A percentile compares a stretch with the other conserved stretches of the same genome.
phyloP scores from a whole-genome alignment of 1,140 invertebrate genomes.

The Heliconius melpomene region DNA sequence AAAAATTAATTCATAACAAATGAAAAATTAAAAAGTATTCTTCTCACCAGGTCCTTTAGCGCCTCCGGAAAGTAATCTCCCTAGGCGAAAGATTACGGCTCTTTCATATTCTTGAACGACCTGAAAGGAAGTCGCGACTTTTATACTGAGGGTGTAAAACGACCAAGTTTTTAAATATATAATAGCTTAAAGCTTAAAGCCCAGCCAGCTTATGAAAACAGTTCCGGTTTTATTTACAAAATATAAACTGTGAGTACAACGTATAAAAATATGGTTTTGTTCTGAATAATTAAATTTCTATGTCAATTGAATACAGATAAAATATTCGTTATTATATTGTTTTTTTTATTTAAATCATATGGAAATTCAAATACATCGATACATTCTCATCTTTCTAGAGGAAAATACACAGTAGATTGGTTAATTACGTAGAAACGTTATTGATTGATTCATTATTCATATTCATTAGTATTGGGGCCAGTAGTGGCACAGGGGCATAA shows the following conservation, averaged over 20 bases:
- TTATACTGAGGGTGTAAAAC: not conserved
- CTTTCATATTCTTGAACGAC: constrained; percentile 95
- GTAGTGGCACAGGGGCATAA: too few relatives aligned
- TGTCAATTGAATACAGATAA: not conserved
- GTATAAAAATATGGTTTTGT: not conserved
- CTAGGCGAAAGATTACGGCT: constrained; percentile 94
- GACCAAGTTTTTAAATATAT: constrained; percentile 11
- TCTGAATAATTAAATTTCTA: not conserved
- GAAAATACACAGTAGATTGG: too few relatives aligned
- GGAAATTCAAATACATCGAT: too few relatives aligned
- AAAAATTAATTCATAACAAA: not conserved
- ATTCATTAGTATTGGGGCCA: too few relatives aligned
- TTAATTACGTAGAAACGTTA: too few relatives aligned
- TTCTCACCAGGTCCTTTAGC: constrained; percentile 92
- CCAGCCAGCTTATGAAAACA: not conserved
- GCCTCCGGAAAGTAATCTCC: constrained; percentile 92
- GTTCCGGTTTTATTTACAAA: not conserved
- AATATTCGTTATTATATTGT: too few relatives aligned
- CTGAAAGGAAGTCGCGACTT: constrained; percentile 73
- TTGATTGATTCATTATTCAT: too few relatives aligned
- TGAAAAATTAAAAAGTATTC: not conserved
- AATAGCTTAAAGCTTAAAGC: constrained; percentile 2
- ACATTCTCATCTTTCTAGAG: too few relatives aligned
- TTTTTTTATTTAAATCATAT: too few relatives aligned
- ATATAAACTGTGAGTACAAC: not conserved